Conservation (phyloP, 2,113 vertebrate genomes). For the Fregata magnificens region DNA sequence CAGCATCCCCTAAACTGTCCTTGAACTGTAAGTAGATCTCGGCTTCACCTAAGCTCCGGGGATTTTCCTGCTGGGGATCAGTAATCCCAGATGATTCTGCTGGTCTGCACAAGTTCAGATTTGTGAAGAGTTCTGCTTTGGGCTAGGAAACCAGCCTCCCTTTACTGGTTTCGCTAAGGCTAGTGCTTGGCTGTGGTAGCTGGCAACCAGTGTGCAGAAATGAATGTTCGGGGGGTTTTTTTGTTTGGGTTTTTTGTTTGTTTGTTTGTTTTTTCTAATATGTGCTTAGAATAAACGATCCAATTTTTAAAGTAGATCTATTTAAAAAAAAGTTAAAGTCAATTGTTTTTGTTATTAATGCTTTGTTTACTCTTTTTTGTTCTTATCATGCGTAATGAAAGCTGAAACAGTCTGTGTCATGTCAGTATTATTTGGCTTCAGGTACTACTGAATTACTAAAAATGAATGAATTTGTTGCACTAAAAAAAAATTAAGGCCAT, state of each 20-base stretch:
- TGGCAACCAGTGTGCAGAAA: background rate
- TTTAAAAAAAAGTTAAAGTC: background rate
- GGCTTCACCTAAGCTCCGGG: background rate
- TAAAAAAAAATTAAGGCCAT: background rate
- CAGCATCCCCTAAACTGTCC: background rate
- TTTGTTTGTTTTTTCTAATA: rapidly evolving
- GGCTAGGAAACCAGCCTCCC: background rate
- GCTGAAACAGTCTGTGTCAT: background rate
- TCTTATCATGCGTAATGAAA: background rate
- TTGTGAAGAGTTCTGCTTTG: background rate
- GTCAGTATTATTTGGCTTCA: background rate
- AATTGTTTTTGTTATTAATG: background rate
- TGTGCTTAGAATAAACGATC: background rate
- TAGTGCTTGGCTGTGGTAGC: background rate
- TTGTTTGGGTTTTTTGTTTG: too few relatives aligned
- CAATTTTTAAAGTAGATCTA: background rate
- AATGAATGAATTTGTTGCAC: background rate
- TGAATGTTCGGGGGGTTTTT: background rate
- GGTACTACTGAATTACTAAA: background rate
- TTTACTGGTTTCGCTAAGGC: background rate
- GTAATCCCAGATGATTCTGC: background rate
- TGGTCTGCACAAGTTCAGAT: background rate
- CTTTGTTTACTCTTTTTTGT: background rate
- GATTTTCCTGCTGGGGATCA: slow-evolving; percentile 9
- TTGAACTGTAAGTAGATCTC: background rate